phyloP scores from a whole-genome alignment of 2,888 invertebrate species.

The Arrhopalites spinosus region DNA sequence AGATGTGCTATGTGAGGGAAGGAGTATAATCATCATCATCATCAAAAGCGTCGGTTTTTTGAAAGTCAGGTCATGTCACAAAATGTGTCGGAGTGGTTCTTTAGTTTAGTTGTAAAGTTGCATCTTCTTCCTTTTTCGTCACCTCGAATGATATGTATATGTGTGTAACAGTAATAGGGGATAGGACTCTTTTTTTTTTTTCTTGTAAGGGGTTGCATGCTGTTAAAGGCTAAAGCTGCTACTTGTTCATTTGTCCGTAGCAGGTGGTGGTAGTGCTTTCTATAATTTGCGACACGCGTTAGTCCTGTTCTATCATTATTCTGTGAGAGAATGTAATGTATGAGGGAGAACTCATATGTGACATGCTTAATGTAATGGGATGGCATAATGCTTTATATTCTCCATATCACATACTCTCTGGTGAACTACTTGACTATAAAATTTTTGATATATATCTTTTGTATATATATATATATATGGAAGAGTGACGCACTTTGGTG shows the following conservation, averaged over 20 bases:
- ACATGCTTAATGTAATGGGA: conserved; percentile 31
- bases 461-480: no score
- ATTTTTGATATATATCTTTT: neutral
- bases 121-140: no score
- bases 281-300: conserved; percentile 21
- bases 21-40: no score
- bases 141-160: no score
- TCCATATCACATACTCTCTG: neutral
- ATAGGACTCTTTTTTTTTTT: neutral
- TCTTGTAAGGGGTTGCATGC: neutral
- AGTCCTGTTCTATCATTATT: conserved; percentile 33
- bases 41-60: no score
- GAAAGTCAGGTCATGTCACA: no score
- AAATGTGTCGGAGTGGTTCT: neutral
- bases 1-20: no score
- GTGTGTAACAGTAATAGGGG: no score
- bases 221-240: neutral
- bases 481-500: neutral
- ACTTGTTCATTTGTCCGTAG: conserved; percentile 24
- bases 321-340: conserved; percentile 37
- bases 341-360: conserved; percentile 34
- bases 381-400: conserved; percentile 24
- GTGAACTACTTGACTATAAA: no score
- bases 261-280: conserved; percentile 38
- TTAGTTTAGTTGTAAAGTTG: neutral